Base-by-base conservation (phyloP, 2,888 invertebrate species). In the Amphipoea oculea region DNA sequence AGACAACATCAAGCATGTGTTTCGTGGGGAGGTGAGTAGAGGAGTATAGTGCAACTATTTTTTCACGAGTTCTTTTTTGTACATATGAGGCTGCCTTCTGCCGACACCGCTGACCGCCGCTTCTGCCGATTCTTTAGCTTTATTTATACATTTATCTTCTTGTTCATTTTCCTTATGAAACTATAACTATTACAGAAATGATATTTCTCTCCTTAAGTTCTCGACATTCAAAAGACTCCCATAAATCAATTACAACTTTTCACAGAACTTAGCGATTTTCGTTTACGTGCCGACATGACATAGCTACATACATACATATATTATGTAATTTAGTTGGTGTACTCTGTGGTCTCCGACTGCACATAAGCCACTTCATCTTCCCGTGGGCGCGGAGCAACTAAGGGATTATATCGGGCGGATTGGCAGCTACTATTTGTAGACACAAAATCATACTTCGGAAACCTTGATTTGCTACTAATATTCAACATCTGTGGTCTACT, bases 321-420 rank as follows among this genome's bases (percentile, higher is more conserved):
- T 20, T 14, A 42, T 60, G 14, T 36, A 36, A 57, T 69, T 23
- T n/a, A 57, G 17, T n/a, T 29, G 12, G 9, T 40, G 40, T 73
- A 65, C 54, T 36, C 40, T n/a, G 17, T 75, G 51, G 66, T 80
- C 70, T 75, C 57, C 36, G 20, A 71, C 63, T 77, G 20, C 36
- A 72, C 81, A 66, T 62, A 72, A 62, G 54, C 81, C 73, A 70
- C 62, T 75, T 78, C 4, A 84, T 73, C 78, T 78, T n/a, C 7
- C 45, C 74, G 77, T 77, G 74, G 62, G 74, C 81, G 84, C 14
- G 23, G 45, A 65, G 62, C 71, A 48, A 76, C 74, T n/a, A 78
- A 84, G 78, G 81, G 74, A 84, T 89, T 76, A 84, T 77, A 79
- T 83, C 73, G n/a, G 48, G 71, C 74, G 45, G 48, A 82, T 73